Conservation (phyloP, 2,888 invertebrate genomes). For the Emesis russula region DNA sequence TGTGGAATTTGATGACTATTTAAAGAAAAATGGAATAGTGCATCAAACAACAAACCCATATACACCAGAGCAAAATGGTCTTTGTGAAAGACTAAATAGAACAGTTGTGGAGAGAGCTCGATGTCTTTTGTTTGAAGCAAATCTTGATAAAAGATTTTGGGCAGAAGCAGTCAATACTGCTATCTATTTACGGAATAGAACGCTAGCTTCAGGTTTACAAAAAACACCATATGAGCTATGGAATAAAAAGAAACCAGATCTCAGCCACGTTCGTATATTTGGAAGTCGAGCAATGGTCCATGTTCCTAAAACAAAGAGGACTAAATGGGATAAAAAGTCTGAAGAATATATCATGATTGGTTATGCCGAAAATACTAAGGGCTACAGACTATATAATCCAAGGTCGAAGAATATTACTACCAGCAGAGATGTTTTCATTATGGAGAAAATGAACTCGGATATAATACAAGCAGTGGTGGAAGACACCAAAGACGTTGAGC, state of each 20-base stretch:
- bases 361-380: constrained; percentile 70
- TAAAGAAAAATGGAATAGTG: not conserved
- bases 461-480: constrained; percentile 30
- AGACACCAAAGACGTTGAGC: not conserved
- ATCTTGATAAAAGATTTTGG: not conserved
- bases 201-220: not conserved
- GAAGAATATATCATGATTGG: constrained; percentile 71
- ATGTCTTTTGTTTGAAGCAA: not conserved
- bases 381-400: constrained; percentile 53
- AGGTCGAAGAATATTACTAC: constrained; percentile 48
- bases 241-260: constrained; percentile 44
- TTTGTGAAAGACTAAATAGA: not conserved
- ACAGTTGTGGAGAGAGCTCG: not conserved
- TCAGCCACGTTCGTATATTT: constrained; percentile 70
- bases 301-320: constrained; percentile 59
- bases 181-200: constrained; percentile 55
- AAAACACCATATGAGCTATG: no score
- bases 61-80: not conserved
- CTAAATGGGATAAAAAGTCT: constrained; percentile 67
- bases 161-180: constrained; percentile 39
- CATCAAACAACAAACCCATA: not conserved
- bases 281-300: constrained; percentile 71
- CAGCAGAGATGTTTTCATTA: constrained; percentile 69
- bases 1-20: constrained; percentile 24
- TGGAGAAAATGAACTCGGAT: constrained; percentile 39